Percentiles rank a stretch among this genome's conserved stretches.
phyloP scores from a whole-genome alignment of 2,888 invertebrate genomes.

The Thalpophila matura region DNA sequence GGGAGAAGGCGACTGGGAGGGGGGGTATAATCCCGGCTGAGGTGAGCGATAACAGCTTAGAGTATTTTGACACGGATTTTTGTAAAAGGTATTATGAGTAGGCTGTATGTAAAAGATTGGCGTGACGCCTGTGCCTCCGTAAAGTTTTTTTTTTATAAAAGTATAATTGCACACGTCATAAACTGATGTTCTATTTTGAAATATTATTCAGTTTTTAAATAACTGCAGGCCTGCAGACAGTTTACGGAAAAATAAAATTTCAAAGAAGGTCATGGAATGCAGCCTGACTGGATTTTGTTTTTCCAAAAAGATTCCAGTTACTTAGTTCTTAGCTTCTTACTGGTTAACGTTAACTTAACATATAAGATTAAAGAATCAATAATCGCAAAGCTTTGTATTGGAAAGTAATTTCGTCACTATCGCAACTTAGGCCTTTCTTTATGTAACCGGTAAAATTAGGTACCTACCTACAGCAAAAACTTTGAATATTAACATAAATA shows the following conservation, averaged over 20 bases:
- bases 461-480: background rate
- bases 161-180: too few species aligned
- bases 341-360: background rate
- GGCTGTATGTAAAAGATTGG: conserved; percentile 16
- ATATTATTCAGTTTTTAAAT: background rate
- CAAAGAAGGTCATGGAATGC: conserved; percentile 9
- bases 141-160: background rate
- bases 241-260: too few species aligned
- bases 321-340: conserved; percentile 1
- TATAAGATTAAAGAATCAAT: background rate
- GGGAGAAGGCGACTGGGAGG: conserved; percentile 68
- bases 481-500: conserved; percentile 5
- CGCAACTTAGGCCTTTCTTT: background rate
- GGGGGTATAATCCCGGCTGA: conserved; percentile 72
- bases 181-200: background rate
- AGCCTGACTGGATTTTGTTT: background rate
- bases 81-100: conserved; percentile 32
- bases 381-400: background rate
- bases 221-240: too few species aligned
- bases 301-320: conserved; percentile 14
- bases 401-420: background rate
- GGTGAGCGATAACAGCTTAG: conserved; percentile 65
- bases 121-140: conserved; percentile 14
- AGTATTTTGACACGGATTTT: conserved; percentile 59
- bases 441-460: too few species aligned